phyloP scores from a whole-genome alignment of 2,797 vertebrate genomes.

The Apogon talboti region DNA sequence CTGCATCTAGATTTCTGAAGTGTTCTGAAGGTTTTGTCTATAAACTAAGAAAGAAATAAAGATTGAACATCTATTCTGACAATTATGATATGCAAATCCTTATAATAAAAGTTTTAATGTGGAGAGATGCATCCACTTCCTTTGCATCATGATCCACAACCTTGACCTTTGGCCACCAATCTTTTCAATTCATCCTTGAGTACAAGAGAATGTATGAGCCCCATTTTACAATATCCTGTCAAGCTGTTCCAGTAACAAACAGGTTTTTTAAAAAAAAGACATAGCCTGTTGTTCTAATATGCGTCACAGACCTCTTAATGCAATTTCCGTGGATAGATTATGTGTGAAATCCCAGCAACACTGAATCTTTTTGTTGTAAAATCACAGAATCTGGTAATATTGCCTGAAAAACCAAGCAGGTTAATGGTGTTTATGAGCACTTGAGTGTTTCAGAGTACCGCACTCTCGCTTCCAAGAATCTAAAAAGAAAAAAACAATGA shows the following conservation, averaged over 20 bases:
- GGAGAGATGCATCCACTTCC: too few relatives aligned
- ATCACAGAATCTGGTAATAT: neutral
- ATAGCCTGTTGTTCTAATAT: neutral
- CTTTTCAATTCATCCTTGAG: too few relatives aligned
- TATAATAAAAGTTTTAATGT: too few relatives aligned
- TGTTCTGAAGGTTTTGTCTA: too few relatives aligned
- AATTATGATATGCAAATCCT: too few relatives aligned
- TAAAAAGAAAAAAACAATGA: slow-evolving; percentile 28
- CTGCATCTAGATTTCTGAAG: too few relatives aligned
- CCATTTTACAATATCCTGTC: too few relatives aligned
- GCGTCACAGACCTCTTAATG: neutral
- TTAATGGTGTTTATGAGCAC: neutral
- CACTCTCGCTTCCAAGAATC: neutral
- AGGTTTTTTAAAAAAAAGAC: neutral
- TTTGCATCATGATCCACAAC: too few relatives aligned
- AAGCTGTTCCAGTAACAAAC: neutral
- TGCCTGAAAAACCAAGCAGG: slow-evolving; percentile 14
- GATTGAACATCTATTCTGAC: too few relatives aligned
- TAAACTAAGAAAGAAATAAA: too few relatives aligned
- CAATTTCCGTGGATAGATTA: slow-evolving; percentile 13
- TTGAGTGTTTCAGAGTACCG: neutral
- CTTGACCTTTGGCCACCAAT: too few relatives aligned
- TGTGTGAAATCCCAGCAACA: slow-evolving; percentile 16
- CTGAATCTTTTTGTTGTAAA: slow-evolving; percentile 3
- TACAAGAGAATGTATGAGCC: too few relatives aligned